Evolutionary conservation across 2,888 invertebrate species (phyloP).

Genomic region (Cataglyphis rosenhaueri): DNA sequence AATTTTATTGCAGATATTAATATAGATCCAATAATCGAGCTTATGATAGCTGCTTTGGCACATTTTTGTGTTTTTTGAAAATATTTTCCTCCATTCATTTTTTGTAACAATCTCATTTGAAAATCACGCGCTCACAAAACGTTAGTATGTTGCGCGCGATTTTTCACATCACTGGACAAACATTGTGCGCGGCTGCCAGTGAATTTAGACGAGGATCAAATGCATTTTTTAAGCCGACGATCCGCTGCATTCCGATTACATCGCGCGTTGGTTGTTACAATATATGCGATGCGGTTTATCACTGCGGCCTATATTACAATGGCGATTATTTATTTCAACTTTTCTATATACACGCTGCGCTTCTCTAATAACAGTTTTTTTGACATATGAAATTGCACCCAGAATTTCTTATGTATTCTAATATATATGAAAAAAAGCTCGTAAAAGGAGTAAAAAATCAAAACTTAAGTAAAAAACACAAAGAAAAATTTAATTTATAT

Average conservation of each 20-base stretch:
- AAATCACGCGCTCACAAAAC: conserved; percentile 19
- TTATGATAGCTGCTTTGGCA: neutral
- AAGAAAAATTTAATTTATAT: conserved; percentile 35
- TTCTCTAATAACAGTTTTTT: neutral
- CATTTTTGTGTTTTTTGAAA: conserved; percentile 10
- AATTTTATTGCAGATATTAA: neutral
- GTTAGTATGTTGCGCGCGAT: conserved; percentile 34
- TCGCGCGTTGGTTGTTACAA: conserved; percentile 19
- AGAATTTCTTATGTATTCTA: neutral
- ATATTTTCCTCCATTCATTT: neutral
- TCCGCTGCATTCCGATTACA: conserved; percentile 25
- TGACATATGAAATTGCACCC: neutral
- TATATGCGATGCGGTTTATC: conserved; percentile 35
- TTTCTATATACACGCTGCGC: neutral
- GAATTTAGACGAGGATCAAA: conserved; percentile 19
- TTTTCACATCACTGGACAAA: conserved; percentile 33
- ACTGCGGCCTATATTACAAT: conserved; percentile 28
- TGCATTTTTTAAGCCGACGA: conserved; percentile 37
- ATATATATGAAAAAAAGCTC: neutral
- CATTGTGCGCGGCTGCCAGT: conserved; percentile 10
- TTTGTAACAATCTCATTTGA: conserved; percentile 5
- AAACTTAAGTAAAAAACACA: neutral
- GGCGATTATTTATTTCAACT: conserved; percentile 40
- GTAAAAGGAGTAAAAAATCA: conserved; percentile 26
- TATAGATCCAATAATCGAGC: neutral